Base-by-base conservation (phyloP, 92 coral and sea anemone genomes). In the Parazoanthus darwini region DNA sequence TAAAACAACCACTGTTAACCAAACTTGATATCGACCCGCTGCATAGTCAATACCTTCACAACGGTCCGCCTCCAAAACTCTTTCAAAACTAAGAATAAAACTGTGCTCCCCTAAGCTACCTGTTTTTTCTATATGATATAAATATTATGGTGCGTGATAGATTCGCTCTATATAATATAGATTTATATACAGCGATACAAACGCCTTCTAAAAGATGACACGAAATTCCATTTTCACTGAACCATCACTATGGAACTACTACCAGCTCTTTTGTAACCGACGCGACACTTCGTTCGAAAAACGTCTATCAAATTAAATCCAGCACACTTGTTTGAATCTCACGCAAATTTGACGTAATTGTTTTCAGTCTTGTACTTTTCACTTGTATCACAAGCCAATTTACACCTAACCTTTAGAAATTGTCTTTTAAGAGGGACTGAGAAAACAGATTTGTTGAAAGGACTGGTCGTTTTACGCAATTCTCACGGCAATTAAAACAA, bases 321-420 rank as follows among this genome's bases (percentile, higher is more conserved):
- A 14, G 51, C 26, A 84, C 87, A 84, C 79, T 84, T 84, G 87
- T 33, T 84, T 33, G 42, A 23, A 74, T 84, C 87, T 84, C 87
- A 84, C 87, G 78, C 87, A 82, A 84, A 84, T 84, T 84, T 84
- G 38, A 16, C 39, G 43, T 23, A 71, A 70, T 84, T 84, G 87
- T 71, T 43, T 84, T 48, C 44, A 18, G 48, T 5, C 80, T 76
- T 48, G 67, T 33, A 46, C 39, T 72, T 84, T 83, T 83, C 18
- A 54, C 22, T 43, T 71, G 59, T n/a, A 43, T 23, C 42, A 71
- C 39, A 84, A 51, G 66, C 87, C 79, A 84, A 84, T 84, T 72
- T 72, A 33, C 87, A 84, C 87, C 74, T 37, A 48, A 14, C 36
- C 22, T 39, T 39, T 76, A 26, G 22, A 23, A 63, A 63, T 63